Conservation (phyloP, 2,113 vertebrate genomes). For the Cygnus buccinator region DNA sequence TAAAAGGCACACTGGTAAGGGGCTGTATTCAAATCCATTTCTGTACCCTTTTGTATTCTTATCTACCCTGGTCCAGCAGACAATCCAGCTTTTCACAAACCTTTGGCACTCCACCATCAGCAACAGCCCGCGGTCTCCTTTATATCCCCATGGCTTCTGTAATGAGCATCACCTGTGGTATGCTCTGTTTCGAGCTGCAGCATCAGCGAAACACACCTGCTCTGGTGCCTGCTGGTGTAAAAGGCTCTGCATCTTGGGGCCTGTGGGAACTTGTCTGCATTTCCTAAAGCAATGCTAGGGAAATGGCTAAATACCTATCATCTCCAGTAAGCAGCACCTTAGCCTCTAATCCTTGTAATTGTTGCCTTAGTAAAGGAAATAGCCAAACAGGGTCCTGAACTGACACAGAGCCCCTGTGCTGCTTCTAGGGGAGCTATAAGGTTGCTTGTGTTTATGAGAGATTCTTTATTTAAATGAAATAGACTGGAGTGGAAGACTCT, state of each 20-base stretch:
- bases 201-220: conserved; percentile 50
- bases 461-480: not conserved
- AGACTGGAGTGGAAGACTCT: not conserved
- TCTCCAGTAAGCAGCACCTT: not conserved
- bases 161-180: conserved; percentile 77
- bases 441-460: not conserved
- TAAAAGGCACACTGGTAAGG: conserved; percentile 77
- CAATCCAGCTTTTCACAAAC: conserved; percentile 79
- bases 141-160: conserved; percentile 31
- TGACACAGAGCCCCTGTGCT: not conserved
- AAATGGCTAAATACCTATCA: conserved; percentile 31
- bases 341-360: conserved; percentile 53
- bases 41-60: conserved; percentile 81
- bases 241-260: not conserved
- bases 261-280: not conserved
- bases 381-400: not conserved
- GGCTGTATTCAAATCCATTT: conserved; percentile 76
- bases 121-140: conserved; percentile 47
- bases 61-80: conserved; percentile 77
- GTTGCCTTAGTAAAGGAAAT: conserved; percentile 1
- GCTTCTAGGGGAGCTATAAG: not conserved
- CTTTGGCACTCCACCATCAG: conserved; percentile 77
- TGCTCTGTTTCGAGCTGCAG: conserved; percentile 36
- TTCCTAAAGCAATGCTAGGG: conserved; percentile 26
- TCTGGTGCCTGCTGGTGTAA: conserved; percentile 40